A percentile compares a stretch with the other conserved stretches of the same genome.
Conservation (phyloP, 2,888 invertebrate genomes). For the Trachelus stipa region DNA sequence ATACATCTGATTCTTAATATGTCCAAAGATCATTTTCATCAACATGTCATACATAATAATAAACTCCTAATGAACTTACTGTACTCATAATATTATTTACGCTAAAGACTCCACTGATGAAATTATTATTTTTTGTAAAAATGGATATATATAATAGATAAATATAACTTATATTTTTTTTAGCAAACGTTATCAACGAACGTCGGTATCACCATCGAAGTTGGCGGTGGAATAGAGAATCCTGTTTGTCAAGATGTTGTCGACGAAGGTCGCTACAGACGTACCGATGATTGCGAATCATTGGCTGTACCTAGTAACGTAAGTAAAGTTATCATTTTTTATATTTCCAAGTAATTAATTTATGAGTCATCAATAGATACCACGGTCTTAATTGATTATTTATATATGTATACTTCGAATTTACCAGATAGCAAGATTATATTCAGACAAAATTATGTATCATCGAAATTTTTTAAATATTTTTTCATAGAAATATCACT, state of each 20-base stretch:
- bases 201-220: neutral
- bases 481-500: neutral
- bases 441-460: neutral
- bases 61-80: neutral
- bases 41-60: neutral
- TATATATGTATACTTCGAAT: neutral
- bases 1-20: neutral
- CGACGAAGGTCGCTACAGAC: slow-evolving; percentile 2
- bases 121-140: neutral
- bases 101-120: neutral
- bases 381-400: neutral
- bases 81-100: neutral
- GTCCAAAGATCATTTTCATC: neutral
- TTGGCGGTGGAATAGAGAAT: neutral
- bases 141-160: neutral
- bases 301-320: neutral
- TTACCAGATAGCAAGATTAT: neutral
- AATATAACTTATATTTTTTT: neutral
- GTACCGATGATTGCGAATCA: neutral
- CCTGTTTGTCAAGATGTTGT: slow-evolving; percentile 8
- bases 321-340: neutral
- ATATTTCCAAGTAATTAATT: neutral
- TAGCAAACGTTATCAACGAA: neutral
- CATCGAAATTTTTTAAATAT: neutral
- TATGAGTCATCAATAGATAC: neutral